These are phyloP conservation scores for Hephaestus fuliginosus DNA, from an alignment of 2,797 vertebrate species.

Conservation along the genomic window DNA sequence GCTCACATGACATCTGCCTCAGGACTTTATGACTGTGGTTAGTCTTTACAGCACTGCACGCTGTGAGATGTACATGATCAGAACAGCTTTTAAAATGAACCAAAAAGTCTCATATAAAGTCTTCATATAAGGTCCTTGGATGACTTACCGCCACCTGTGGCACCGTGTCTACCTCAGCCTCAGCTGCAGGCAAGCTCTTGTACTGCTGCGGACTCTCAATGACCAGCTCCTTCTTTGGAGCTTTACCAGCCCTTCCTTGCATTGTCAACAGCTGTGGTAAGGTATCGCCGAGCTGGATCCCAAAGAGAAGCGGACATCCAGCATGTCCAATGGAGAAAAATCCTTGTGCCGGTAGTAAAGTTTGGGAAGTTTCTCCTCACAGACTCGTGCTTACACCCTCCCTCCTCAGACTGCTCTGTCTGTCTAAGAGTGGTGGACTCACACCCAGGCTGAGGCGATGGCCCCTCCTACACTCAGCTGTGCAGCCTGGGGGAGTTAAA, in stretches of 20 bases:
- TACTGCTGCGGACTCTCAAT: slow-evolving; percentile 90
- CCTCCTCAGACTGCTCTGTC: slow-evolving; percentile 58
- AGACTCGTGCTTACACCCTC: slow-evolving; percentile 50
- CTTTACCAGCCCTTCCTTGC: slow-evolving; percentile 90
- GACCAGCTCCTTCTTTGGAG: slow-evolving; percentile 91
- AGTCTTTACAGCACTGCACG: slow-evolving; percentile 31
- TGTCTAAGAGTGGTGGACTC: slow-evolving; percentile 70
- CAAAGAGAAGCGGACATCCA: slow-evolving; percentile 57
- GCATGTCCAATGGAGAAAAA: slow-evolving; percentile 83
- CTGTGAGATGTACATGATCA: not conserved
- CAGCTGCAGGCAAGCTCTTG: slow-evolving; percentile 85
- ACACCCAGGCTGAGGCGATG: slow-evolving; percentile 74
- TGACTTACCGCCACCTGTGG: slow-evolving; percentile 90
- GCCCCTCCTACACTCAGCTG: slow-evolving; percentile 86
- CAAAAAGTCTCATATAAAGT: not conserved
- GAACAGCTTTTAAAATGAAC: not conserved
- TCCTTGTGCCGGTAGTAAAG: slow-evolving; percentile 29
- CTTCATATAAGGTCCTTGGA: slow-evolving; percentile 1
- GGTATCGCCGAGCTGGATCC: slow-evolving; percentile 63
- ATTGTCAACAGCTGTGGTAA: slow-evolving; percentile 82
- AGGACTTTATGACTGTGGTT: slow-evolving; percentile 44
- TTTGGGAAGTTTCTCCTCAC: slow-evolving; percentile 50
- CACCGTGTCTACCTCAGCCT: slow-evolving; percentile 85
- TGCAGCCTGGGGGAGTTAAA: slow-evolving; percentile 76
- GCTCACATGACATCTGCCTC: slow-evolving; percentile 70